phyloP scores from a whole-genome alignment of 2,113 vertebrate genomes.

The Psilopogon haemacephalus region DNA sequence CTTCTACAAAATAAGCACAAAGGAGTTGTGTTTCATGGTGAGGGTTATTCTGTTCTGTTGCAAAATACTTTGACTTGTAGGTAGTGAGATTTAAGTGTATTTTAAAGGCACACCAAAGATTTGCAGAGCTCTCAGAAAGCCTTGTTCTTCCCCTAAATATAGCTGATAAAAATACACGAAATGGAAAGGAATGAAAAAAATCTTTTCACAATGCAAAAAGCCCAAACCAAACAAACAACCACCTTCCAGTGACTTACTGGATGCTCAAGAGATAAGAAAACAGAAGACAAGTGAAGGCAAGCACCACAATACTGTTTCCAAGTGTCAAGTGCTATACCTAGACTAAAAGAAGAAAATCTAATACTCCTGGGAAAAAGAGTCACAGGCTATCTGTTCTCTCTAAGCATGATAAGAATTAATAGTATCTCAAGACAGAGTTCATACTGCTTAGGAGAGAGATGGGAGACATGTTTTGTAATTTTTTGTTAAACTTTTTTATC shows the following conservation, averaged over 20 bases:
- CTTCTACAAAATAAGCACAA: background rate
- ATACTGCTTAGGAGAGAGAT: background rate
- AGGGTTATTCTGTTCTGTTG: background rate
- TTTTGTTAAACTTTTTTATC: background rate
- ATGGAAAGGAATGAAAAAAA: background rate
- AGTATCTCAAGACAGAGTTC: background rate
- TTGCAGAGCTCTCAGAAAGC: background rate
- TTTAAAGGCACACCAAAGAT: background rate
- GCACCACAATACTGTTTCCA: background rate
- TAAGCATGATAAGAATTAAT: background rate
- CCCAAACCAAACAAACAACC: background rate
- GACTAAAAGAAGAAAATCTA: background rate
- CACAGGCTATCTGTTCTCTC: background rate
- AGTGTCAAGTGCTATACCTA: background rate
- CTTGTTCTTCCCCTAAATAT: background rate
- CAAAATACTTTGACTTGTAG: background rate
- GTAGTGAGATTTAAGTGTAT: background rate
- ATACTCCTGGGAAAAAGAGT: background rate
- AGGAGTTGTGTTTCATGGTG: background rate
- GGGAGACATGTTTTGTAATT: background rate
- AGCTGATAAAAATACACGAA: background rate
- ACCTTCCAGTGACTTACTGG: background rate
- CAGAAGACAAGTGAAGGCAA: background rate
- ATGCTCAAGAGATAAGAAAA: conserved; percentile 2
- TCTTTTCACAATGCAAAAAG: background rate